Evolutionary conservation across 2,888 invertebrate species (phyloP).

Genomic region (Phengaris alcon): DNA sequence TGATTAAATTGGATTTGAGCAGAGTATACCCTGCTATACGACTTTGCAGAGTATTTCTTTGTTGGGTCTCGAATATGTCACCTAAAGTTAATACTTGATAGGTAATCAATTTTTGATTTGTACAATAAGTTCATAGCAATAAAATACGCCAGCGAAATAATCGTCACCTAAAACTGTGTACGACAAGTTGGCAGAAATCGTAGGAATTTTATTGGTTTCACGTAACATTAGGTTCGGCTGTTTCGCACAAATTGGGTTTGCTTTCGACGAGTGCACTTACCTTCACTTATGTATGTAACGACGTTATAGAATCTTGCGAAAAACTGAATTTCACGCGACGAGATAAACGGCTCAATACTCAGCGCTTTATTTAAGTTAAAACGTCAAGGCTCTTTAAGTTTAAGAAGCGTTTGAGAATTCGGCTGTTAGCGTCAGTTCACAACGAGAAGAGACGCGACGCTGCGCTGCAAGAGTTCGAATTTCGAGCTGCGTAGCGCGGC

Average conservation of each 20-base stretch:
- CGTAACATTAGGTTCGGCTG: constrained; percentile 57
- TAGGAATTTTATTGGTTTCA: constrained; percentile 61
- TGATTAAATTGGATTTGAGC: no score
- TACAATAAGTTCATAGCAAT: background rate
- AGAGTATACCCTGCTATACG: no score
- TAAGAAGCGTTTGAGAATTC: no score
- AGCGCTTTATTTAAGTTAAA: no score
- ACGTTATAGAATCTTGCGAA: background rate
- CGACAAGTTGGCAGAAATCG: constrained; percentile 56
- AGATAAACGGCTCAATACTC: no score
- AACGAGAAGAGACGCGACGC: no score
- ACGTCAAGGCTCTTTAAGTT: no score
- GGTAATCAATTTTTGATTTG: background rate
- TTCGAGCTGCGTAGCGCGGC: no score
- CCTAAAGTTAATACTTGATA: background rate
- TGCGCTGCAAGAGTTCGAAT: no score
- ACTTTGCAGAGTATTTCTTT: background rate
- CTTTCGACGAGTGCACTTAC: constrained; percentile 36
- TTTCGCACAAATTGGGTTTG: constrained; percentile 42
- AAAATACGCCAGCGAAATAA: constrained; percentile 40
- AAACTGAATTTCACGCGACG: background rate
- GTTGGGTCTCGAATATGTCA: background rate
- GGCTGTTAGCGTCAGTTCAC: no score
- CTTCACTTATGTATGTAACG: constrained; percentile 22
- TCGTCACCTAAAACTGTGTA: constrained; percentile 37